Conservation (phyloP, 2,113 vertebrate species). For the Xiphophorus hellerii region DNA sequence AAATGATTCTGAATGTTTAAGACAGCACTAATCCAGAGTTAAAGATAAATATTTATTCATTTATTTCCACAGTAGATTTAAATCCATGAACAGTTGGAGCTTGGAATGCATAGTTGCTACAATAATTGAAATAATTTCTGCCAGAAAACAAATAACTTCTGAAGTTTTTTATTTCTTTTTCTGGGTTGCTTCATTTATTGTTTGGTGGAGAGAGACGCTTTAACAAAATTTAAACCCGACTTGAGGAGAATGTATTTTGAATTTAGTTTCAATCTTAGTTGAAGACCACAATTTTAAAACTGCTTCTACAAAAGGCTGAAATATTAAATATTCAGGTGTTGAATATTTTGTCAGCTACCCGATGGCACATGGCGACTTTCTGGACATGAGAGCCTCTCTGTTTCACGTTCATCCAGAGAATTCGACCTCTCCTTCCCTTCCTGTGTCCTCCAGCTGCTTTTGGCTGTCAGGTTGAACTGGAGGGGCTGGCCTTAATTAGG, state of each 20-base stretch:
- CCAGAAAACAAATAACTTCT: too few relatives aligned
- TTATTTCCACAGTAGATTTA: not conserved
- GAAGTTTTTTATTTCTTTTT: too few relatives aligned
- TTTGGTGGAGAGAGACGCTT: too few relatives aligned
- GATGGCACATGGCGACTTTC: conserved; percentile 6
- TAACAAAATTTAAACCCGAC: too few relatives aligned
- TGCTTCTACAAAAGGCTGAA: not conserved
- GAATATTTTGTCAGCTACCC: not conserved
- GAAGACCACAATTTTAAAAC: not conserved
- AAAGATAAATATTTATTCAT: not conserved
- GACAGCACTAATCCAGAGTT: not conserved
- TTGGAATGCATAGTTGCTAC: too few relatives aligned
- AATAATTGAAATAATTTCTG: too few relatives aligned
- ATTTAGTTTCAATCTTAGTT: not conserved
- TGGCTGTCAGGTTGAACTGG: conserved; percentile 59
- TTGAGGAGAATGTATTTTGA: not conserved
- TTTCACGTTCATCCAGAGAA: conserved; percentile 22
- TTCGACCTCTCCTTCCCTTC: conserved; percentile 53
- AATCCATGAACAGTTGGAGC: not conserved
- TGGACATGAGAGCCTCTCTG: conserved; percentile 22
- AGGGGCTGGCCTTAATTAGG: conserved; percentile 69
- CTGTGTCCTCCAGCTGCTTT: conserved; percentile 69
- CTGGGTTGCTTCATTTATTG: too few relatives aligned
- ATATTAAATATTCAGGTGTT: not conserved
- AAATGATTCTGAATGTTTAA: not conserved